These are phyloP conservation scores for Sinosuthora webbiana DNA, from an alignment of 2,113 vertebrate genomes.

Conservation along the genomic window DNA sequence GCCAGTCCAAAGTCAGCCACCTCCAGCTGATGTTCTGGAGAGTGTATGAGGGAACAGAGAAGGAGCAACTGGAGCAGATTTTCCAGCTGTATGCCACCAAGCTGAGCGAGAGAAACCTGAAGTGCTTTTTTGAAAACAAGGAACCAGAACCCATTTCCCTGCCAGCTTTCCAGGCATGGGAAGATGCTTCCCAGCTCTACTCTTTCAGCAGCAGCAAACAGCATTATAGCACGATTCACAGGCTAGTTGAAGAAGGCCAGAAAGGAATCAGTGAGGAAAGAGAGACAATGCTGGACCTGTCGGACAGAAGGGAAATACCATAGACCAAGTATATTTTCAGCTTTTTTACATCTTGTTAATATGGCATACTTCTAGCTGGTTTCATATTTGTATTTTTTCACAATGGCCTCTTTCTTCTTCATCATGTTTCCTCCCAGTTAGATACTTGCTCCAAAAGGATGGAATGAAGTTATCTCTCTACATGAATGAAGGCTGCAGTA, in stretches of 20 bases:
- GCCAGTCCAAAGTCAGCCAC: slow-evolving; percentile 85
- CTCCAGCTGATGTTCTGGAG: slow-evolving; percentile 87
- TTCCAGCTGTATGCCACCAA: slow-evolving; percentile 77
- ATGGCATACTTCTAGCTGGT: background rate
- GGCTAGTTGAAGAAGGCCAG: slow-evolving; percentile 75
- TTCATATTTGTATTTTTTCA: background rate
- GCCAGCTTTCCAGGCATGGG: slow-evolving; percentile 80
- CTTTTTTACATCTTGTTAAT: background rate
- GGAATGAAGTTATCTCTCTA: background rate
- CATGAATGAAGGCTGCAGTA: background rate
- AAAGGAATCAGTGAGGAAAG: slow-evolving; percentile 63
- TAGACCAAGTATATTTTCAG: background rate
- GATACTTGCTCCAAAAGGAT: background rate
- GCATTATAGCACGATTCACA: slow-evolving; percentile 85
- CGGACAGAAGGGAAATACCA: slow-evolving; percentile 51
- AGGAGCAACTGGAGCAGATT: slow-evolving; percentile 74
- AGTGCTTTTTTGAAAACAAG: slow-evolving; percentile 82
- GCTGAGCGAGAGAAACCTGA: slow-evolving; percentile 83
- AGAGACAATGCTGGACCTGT: slow-evolving; percentile 70
- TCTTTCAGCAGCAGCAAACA: slow-evolving; percentile 70
- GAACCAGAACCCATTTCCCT: slow-evolving; percentile 69
- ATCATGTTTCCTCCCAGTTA: background rate
- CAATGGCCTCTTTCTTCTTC: background rate
- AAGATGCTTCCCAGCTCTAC: slow-evolving; percentile 81
- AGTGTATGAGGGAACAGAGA: slow-evolving; percentile 78